These are phyloP conservation scores for Dendrolimus kikuchii DNA, from an alignment of 1,140 invertebrate species.

Conservation along the genomic window DNA sequence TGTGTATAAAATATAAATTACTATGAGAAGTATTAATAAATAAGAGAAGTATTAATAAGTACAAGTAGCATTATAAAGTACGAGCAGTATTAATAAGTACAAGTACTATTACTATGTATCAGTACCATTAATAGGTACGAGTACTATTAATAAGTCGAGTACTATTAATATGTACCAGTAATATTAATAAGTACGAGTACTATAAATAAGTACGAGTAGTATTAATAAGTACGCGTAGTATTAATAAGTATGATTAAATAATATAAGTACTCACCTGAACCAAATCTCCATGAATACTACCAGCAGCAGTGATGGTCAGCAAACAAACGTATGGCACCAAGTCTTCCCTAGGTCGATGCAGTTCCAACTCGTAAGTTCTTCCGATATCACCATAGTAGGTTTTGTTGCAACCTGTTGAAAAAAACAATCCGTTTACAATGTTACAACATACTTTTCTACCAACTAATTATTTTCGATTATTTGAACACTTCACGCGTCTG, in stretches of 20 bases:
- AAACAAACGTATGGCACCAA: slow-evolving; percentile 88
- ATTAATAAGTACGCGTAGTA: not conserved
- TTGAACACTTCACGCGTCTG: no score
- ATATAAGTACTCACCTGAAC: slow-evolving; percentile 78
- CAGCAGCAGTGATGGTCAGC: slow-evolving; percentile 87
- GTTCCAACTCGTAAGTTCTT: slow-evolving; percentile 85
- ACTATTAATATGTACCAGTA: no score
- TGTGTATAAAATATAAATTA: no score
- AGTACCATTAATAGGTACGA: no score
- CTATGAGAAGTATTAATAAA: no score
- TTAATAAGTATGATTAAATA: not conserved
- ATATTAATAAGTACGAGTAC: no score
- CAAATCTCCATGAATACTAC: slow-evolving; percentile 86
- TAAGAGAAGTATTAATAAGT: no score
- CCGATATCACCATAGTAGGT: slow-evolving; percentile 90
- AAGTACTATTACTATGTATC: no score
- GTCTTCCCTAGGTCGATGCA: slow-evolving; percentile 86
- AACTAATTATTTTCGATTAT: no score
- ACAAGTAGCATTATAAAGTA: no score
- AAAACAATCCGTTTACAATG: slow-evolving; percentile 19
- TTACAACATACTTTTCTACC: not conserved
- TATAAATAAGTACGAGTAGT: no score
- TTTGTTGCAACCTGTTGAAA: slow-evolving; percentile 85
- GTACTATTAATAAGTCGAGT: not conserved
- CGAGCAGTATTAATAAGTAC: no score